phyloP scores from a whole-genome alignment of 2,797 vertebrate genomes.

The Steatocranus sp. region DNA sequence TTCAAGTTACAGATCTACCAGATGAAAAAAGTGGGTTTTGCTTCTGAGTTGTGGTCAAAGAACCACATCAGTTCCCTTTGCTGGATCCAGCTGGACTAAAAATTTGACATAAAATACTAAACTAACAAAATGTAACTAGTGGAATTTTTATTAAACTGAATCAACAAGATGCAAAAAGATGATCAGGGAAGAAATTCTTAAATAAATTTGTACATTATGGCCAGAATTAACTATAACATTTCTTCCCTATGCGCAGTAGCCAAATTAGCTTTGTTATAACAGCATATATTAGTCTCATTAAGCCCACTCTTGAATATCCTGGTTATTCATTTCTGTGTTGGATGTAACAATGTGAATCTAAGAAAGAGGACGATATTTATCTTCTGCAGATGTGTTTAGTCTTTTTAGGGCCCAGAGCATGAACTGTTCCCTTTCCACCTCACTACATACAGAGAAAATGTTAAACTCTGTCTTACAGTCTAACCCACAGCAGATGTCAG shows the following conservation, averaged over 20 bases:
- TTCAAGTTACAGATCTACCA: not conserved
- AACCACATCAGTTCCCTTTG: not conserved
- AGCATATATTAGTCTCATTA: not conserved
- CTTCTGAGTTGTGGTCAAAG: not conserved
- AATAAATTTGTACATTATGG: not conserved
- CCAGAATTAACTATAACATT: not conserved
- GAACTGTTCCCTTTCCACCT: not conserved
- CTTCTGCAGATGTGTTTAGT: not conserved
- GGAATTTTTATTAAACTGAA: not conserved
- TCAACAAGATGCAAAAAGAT: not conserved
- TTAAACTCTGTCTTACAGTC: not conserved
- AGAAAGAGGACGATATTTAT: not conserved
- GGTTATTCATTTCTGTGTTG: not conserved
- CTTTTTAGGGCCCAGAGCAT: not conserved
- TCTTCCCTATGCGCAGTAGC: not conserved
- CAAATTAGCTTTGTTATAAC: not conserved
- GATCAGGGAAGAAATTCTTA: accelerated
- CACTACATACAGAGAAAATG: not conserved
- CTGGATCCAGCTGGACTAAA: not conserved
- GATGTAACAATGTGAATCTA: not conserved
- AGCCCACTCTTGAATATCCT: not conserved
- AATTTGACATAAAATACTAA: not conserved
- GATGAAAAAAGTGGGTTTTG: not conserved
- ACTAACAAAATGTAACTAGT: accelerated
- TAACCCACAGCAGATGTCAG: not conserved